Conservation (phyloP, 2,888 invertebrate genomes). For the Imbricaverruca yamaguchii region DNA sequence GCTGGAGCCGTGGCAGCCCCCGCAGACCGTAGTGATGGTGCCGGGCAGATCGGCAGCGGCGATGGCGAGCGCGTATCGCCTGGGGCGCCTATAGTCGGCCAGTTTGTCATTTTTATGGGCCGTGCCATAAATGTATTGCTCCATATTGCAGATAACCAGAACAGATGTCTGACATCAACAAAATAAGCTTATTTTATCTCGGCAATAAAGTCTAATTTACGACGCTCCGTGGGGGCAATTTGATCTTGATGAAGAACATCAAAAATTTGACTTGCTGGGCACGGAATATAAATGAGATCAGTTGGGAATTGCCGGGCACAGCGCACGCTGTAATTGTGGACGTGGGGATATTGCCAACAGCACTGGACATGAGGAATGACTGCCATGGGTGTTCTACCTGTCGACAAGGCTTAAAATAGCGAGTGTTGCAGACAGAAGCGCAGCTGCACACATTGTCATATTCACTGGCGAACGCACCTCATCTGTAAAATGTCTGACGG, state of each 20-base stretch:
- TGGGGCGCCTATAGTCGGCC: conserved; percentile 19
- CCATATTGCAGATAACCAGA: conserved; percentile 37
- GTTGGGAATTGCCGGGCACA: neutral
- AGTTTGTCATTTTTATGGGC: conserved; percentile 34
- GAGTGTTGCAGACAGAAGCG: no score
- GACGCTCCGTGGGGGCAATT: conserved; percentile 40
- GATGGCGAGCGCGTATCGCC: no score
- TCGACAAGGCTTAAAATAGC: no score
- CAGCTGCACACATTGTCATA: no score
- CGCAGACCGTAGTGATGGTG: no score
- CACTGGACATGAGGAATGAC: neutral
- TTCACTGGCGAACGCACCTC: no score
- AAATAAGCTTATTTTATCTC: conserved; percentile 47
- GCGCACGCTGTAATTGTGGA: neutral
- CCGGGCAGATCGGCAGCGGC: no score
- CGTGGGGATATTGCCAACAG: neutral
- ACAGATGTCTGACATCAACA: conserved; percentile 45
- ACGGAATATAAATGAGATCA: neutral
- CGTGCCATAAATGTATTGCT: conserved; percentile 38
- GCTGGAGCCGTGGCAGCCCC: no score
- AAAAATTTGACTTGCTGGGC: conserved; percentile 22
- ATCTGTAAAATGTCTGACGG: neutral
- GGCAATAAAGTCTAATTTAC: conserved; percentile 46
- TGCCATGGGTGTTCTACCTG: neutral
- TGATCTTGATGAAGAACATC: conserved; percentile 29